Evolutionary conservation across 2,797 vertebrate species (phyloP), one percentile per base, ranked within the genome.

Genomic region (Morus bassanus): DNA sequence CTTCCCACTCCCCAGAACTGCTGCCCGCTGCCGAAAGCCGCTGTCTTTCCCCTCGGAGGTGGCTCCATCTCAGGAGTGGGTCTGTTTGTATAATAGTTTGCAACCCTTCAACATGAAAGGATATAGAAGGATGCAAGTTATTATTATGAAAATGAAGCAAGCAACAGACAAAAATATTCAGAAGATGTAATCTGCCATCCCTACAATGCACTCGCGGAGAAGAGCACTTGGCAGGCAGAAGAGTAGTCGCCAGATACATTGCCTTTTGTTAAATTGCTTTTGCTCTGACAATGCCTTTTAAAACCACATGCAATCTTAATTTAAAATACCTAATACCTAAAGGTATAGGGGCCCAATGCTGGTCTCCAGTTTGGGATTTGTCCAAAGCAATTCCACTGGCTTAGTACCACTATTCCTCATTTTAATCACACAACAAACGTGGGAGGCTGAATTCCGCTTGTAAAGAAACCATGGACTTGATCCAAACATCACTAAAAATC

Each of bases 161-260:
- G 92, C 84, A 70, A 95, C 84, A 93, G 91, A 96, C 93, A 96
- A 95, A 97, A 97, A 96, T 95, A 96, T 96, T 96, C 94, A 73
- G 70, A 43, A 95, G 96, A 96, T 96, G 96, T 95, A 96, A 96
- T 95, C 96, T 95, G 86, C 84, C 51, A 7, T 87, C 81, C 92
- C 92, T 70, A 96, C 96, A 96, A 95, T 92, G 88, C 68, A 31
- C 92, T 92, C 11, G 17, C 41, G 0, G 92, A 97, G 96, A 95
- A 96, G 96, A 96, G 96, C 94, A 95, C 95, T 97, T 96, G 93
- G 94, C 96, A 95, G 95, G 94, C 95, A 97, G 95, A 77, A 97
- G 96, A 97, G 96, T 68, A 4, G 60, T 88, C 46, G 81, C 96
- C 92, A 89, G 94, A 95, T 96, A 96, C 94, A 83, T 89, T 88